phyloP scores from a whole-genome alignment of 1,140 invertebrate species.

The Pseudomyrmex flavicornis region DNA sequence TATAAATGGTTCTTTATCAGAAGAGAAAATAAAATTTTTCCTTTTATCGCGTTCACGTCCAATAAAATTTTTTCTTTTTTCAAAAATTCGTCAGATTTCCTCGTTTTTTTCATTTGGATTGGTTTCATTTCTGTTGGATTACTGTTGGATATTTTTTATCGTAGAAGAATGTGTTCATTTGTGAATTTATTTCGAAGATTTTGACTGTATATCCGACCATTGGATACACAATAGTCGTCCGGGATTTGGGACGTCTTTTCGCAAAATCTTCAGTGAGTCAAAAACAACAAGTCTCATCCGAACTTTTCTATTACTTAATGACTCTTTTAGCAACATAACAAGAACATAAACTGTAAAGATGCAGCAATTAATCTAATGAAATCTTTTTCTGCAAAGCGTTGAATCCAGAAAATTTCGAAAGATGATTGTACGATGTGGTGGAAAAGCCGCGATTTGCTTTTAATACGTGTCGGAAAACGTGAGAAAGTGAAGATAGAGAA shows the following conservation, averaged over 20 bases:
- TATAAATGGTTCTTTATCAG: constrained; percentile 7
- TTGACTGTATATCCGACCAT: too few relatives aligned
- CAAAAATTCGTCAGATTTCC: not conserved
- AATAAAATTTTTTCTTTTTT: not conserved
- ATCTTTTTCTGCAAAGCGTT: not conserved
- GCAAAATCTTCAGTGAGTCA: not conserved
- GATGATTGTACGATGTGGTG: not conserved
- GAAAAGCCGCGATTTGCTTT: constrained; percentile 31
- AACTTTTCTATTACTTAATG: constrained; percentile 17
- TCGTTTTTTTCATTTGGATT: not conserved
- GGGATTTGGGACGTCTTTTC: not conserved
- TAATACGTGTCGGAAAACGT: constrained; percentile 28
- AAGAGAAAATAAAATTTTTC: constrained; percentile 24
- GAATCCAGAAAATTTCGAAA: not conserved
- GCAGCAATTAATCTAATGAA: constrained; percentile 30
- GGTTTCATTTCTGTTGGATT: not conserved
- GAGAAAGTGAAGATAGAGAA: constrained; percentile 37
- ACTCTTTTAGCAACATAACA: not conserved
- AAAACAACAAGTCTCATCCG: not conserved
- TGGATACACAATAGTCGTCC: too few relatives aligned
- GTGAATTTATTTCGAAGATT: not conserved
- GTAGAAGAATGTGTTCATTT: not conserved
- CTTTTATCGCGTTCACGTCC: not conserved
- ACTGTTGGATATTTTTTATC: not conserved
- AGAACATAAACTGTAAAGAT: constrained; percentile 4